Conservation (phyloP, 2,888 invertebrate genomes). For the Diploptera punctata region DNA sequence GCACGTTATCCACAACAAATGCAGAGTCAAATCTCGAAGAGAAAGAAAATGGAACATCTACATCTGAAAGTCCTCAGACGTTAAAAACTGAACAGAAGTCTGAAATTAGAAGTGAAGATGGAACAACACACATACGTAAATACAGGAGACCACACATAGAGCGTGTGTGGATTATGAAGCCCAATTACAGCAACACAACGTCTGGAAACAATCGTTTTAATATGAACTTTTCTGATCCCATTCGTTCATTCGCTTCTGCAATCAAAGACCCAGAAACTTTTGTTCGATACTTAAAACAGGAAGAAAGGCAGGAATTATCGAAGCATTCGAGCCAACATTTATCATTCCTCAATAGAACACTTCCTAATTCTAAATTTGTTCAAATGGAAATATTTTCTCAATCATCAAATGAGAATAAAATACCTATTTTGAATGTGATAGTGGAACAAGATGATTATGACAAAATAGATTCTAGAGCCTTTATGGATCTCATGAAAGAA, state of each 20-base stretch:
- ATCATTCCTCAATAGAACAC: background rate
- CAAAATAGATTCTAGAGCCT: background rate
- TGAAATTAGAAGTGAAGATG: background rate
- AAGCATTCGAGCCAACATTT: background rate
- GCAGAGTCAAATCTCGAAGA: background rate
- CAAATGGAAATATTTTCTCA: background rate
- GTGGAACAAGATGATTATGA: background rate
- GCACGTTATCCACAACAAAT: background rate
- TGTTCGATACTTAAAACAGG: slow-evolving; percentile 10
- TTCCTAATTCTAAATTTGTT: background rate
- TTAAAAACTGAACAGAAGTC: background rate
- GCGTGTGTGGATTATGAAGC: slow-evolving; percentile 12
- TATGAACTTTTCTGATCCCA: background rate
- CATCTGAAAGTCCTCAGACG: background rate
- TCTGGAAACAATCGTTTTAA: background rate
- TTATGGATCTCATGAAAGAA: background rate
- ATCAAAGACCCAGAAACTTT: slow-evolving; percentile 15
- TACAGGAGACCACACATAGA: slow-evolving; percentile 20
- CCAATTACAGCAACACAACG: background rate
- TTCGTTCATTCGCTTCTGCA: slow-evolving; percentile 7
- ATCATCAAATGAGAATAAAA: background rate
- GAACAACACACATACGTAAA: background rate
- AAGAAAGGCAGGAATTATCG: background rate
- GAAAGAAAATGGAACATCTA: background rate
- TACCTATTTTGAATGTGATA: background rate